Conservation (phyloP, 2,888 invertebrate species). For the Nomada ruficornis region DNA sequence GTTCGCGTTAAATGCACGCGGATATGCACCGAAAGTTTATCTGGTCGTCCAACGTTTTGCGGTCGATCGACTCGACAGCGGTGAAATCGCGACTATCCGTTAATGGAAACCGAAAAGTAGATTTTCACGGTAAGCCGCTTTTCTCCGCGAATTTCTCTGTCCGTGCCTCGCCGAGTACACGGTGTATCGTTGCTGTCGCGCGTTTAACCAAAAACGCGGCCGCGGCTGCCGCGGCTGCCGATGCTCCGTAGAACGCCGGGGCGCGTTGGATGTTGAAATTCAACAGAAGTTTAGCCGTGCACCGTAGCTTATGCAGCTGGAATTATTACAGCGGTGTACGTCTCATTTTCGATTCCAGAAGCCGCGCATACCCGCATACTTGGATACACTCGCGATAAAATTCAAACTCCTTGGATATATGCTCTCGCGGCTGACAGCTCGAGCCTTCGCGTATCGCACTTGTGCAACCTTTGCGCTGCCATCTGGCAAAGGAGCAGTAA, state of each 20-base stretch:
- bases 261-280: constrained; percentile 38
- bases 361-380: constrained; percentile 28
- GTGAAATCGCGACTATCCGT: constrained; percentile 2
- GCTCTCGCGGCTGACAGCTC: constrained; percentile 38
- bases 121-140: constrained; percentile 20
- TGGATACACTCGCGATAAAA: constrained; percentile 51
- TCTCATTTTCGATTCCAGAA: constrained; percentile 41
- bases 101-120: constrained; percentile 23
- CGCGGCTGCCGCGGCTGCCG: not conserved
- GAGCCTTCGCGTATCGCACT: constrained; percentile 40
- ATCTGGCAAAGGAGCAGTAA: constrained; percentile 1
- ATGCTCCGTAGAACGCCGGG: not conserved
- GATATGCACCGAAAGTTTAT: constrained; percentile 14
- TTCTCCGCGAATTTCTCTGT: not conserved
- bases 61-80: constrained; percentile 2
- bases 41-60: not conserved
- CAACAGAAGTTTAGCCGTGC: constrained; percentile 2
- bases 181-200: constrained; percentile 15
- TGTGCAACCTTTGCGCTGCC: constrained; percentile 10
- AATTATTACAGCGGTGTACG: constrained; percentile 38
- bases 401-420: constrained; percentile 44
- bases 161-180: not conserved
- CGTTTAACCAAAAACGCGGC: constrained; percentile 15
- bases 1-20: not conserved
- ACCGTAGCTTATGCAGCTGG: constrained; percentile 3